Evolutionary conservation across 2,797 vertebrate genomes (phyloP).

Genomic region (Sus cebifrons): DNA sequence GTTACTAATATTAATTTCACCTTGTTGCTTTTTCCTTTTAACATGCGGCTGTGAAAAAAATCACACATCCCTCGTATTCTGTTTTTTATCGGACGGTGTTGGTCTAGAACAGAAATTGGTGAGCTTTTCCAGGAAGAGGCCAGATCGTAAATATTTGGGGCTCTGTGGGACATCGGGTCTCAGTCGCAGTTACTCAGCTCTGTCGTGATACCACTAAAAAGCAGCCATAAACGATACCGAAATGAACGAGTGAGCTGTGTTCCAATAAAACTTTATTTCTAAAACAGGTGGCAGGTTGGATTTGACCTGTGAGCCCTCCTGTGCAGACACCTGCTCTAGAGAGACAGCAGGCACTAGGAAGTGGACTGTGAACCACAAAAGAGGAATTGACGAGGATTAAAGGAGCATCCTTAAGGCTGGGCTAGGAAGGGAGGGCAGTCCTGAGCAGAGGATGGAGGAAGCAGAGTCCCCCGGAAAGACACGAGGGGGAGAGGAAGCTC

Average conservation of each 20-base stretch:
- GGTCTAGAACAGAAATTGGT: not conserved
- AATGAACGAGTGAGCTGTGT: not conserved
- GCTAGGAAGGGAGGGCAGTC: not conserved
- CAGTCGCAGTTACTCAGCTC: not conserved
- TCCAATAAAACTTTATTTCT: slow-evolving; percentile 51
- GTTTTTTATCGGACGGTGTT: not conserved
- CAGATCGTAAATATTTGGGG: not conserved
- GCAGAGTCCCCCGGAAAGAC: not conserved
- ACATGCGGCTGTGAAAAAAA: not conserved
- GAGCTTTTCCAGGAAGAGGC: not conserved
- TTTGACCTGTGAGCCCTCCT: not conserved
- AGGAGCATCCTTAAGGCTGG: not conserved
- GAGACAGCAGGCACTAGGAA: not conserved
- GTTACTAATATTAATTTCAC: not conserved
- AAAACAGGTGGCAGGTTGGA: not conserved
- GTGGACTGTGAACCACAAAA: not conserved
- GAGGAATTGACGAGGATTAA: not conserved
- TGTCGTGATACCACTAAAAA: not conserved
- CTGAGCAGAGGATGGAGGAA: not conserved
- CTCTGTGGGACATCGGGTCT: not conserved
- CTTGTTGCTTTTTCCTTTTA: not conserved
- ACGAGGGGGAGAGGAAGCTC: not conserved
- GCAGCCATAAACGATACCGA: not conserved
- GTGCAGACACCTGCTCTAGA: not conserved
- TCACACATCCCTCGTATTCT: not conserved